phyloP scores from a whole-genome alignment of 2,797 vertebrate species.

The Enteromius argenteus region DNA sequence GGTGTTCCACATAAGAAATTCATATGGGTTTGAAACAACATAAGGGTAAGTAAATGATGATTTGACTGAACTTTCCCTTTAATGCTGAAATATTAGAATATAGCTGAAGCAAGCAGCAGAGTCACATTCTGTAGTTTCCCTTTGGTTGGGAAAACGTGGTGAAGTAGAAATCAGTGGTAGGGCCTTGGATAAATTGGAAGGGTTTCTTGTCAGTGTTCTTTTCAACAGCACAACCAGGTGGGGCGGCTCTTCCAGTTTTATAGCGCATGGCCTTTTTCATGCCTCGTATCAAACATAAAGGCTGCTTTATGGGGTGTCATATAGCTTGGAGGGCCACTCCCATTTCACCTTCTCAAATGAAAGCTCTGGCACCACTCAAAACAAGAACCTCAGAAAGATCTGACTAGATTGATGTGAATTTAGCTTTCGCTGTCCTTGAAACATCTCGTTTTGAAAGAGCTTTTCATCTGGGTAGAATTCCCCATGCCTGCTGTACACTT shows the following conservation, averaged over 20 bases:
- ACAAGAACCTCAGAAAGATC: constrained; percentile 9
- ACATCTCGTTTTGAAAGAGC: neutral
- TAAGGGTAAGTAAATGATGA: neutral
- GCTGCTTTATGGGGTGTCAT: constrained; percentile 61
- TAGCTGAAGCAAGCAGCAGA: neutral
- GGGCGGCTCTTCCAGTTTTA: constrained; percentile 39
- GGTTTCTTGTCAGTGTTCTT: constrained; percentile 21
- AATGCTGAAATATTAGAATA: neutral
- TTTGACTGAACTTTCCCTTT: neutral
- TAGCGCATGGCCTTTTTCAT: constrained; percentile 51
- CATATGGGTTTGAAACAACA: neutral
- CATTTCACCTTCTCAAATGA: constrained; percentile 55
- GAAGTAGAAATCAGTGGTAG: neutral
- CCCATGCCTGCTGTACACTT: constrained; percentile 67
- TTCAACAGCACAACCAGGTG: constrained; percentile 43
- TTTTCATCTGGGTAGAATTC: constrained; percentile 65
- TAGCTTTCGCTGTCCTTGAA: neutral
- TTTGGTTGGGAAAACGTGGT: neutral
- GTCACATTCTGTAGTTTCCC: neutral
- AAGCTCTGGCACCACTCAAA: neutral
- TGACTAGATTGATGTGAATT: neutral
- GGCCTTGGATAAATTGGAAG: constrained; percentile 1
- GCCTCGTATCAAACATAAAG: constrained; percentile 55
- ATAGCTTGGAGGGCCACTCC: constrained; percentile 50
- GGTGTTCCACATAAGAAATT: neutral